A percentile compares a stretch with the other conserved stretches of the same genome.
These are phyloP conservation scores for Protophormia terraenovae DNA, from an alignment of 2,888 invertebrate genomes.

Conservation along the genomic window DNA sequence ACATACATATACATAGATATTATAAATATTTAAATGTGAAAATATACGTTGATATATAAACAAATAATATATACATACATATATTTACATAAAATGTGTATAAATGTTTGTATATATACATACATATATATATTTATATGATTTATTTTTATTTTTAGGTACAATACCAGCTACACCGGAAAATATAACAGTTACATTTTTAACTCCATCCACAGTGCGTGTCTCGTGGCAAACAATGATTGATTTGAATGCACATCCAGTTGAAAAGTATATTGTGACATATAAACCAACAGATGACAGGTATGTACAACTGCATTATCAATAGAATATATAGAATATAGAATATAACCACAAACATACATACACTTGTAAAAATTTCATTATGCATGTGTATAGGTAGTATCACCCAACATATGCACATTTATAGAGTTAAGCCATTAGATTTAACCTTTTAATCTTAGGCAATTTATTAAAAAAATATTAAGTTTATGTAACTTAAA, in stretches of 20 bases:
- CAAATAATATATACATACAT: neutral
- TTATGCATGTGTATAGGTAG: neutral
- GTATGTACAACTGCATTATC: slow-evolving; percentile 83
- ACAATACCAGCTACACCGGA: slow-evolving; percentile 91
- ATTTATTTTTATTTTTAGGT: slow-evolving; percentile 82
- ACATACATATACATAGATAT: neutral
- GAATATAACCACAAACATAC: neutral
- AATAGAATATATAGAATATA: too few relatives aligned
- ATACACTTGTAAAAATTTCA: neutral
- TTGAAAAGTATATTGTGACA: slow-evolving; percentile 94
- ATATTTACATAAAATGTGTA: neutral
- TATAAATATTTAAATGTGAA: too few relatives aligned
- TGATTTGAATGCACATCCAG: slow-evolving; percentile 84
- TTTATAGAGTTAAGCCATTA: too few relatives aligned
- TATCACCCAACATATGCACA: neutral
- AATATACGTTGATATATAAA: too few relatives aligned
- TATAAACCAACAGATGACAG: slow-evolving; percentile 95
- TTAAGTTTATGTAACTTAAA: too few relatives aligned
- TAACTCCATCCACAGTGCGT: slow-evolving; percentile 91
- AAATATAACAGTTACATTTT: slow-evolving; percentile 93
- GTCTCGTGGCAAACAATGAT: slow-evolving; percentile 93
- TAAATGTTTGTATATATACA: neutral
- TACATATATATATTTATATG: neutral
- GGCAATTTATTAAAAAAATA: too few relatives aligned
- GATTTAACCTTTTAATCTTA: too few relatives aligned